A percentile compares a stretch with the other conserved stretches of the same genome.
Evolutionary conservation across 1,140 invertebrate species (phyloP).

Genomic region (Periplaneta americana): DNA sequence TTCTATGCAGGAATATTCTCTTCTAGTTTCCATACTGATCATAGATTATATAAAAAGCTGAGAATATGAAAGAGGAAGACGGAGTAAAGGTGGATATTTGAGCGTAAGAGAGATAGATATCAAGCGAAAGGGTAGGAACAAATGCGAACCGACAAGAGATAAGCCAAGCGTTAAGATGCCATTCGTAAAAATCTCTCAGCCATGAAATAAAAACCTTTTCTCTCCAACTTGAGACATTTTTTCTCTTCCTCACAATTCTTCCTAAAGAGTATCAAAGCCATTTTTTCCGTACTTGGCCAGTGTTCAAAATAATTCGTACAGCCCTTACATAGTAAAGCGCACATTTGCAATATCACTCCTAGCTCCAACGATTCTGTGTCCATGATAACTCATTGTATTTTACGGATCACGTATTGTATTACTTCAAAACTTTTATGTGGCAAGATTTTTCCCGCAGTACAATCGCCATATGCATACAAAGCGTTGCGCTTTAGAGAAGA

Average conservation of each 20-base stretch:
- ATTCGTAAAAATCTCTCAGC: not conserved
- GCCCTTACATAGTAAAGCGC: not conserved
- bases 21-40: not conserved
- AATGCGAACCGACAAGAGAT: not conserved
- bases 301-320: not conserved
- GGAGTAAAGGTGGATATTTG: not conserved
- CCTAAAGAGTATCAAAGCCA: not conserved
- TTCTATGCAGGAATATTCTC: not conserved
- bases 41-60: not conserved
- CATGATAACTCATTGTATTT: not conserved
- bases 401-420: not conserved
- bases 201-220: not conserved
- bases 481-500: not conserved
- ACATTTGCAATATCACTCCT: not conserved
- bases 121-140: not conserved
- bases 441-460: not conserved
- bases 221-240: not conserved
- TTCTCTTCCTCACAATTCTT: not conserved
- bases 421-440: not conserved
- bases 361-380: too few relatives aligned
- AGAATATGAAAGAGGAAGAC: not conserved
- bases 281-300: not conserved
- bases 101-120: not conserved
- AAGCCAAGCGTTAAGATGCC: not conserved
- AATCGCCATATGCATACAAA: not conserved